These are phyloP conservation scores for Zosterops japonicus DNA, from an alignment of 2,113 vertebrate genomes.

Conservation along the genomic window DNA sequence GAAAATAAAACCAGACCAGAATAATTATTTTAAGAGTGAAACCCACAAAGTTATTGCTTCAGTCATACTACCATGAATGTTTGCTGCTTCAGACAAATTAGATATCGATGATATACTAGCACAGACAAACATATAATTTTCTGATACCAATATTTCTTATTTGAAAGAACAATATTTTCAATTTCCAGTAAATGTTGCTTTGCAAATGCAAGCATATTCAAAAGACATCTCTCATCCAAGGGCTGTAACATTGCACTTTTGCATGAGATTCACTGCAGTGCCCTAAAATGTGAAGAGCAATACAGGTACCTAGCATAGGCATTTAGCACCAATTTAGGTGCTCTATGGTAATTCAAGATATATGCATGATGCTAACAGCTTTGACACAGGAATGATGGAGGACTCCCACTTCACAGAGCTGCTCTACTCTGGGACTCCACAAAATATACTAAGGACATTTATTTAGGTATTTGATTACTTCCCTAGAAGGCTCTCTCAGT, in stretches of 20 bases:
- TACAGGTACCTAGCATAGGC: neutral
- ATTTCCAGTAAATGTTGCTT: neutral
- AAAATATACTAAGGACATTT: neutral
- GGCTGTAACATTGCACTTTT: accelerated
- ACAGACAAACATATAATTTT: neutral
- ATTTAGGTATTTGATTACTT: neutral
- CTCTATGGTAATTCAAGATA: neutral
- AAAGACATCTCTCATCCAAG: neutral
- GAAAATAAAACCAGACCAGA: neutral
- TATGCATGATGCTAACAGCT: neutral
- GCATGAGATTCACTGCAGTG: accelerated
- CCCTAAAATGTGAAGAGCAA: neutral
- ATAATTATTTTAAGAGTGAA: neutral
- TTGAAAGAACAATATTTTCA: neutral
- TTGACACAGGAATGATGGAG: neutral
- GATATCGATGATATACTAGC: neutral
- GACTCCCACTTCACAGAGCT: neutral
- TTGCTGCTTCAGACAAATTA: neutral
- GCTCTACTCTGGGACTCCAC: neutral
- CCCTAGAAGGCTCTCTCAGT: neutral
- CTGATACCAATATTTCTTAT: neutral
- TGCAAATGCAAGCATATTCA: neutral
- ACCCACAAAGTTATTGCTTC: neutral
- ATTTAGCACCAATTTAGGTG: neutral
- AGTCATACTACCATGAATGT: neutral